A percentile compares a stretch with the other conserved stretches of the same genome.
phyloP scores from a whole-genome alignment of 1,140 invertebrate species.

The Ips nitidus region DNA sequence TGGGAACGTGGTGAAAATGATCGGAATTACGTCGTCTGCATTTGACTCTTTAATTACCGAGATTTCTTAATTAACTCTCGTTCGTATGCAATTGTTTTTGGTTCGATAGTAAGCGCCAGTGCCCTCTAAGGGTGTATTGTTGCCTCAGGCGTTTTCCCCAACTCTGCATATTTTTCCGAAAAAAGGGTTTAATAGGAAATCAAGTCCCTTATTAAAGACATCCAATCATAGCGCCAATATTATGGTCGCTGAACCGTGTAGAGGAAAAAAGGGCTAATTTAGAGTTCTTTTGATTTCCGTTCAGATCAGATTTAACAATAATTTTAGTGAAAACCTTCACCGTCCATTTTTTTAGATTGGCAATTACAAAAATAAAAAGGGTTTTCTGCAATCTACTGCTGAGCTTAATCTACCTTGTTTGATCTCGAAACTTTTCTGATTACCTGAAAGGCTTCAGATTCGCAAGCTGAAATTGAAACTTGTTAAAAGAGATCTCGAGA shows the following conservation, averaged over 20 bases:
- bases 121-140: constrained; percentile 31
- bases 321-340: neutral
- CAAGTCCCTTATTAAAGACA: constrained; percentile 16
- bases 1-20: neutral
- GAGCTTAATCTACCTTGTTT: constrained; percentile 43
- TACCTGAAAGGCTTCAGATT: constrained; percentile 46
- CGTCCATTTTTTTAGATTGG: neutral
- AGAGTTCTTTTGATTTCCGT: neutral
- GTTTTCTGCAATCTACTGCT: constrained; percentile 35
- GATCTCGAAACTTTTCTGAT: constrained; percentile 41
- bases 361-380: constrained; percentile 7
- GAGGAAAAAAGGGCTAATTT: neutral
- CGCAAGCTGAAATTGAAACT: constrained; percentile 44
- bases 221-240: constrained; percentile 6
- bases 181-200: constrained; percentile 21
- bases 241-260: constrained; percentile 1
- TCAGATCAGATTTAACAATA: neutral
- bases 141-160: constrained; percentile 21
- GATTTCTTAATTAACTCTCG: constrained; percentile 37
- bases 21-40: constrained; percentile 18
- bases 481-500: constrained; percentile 38
- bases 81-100: constrained; percentile 29
- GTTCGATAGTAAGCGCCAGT: constrained; percentile 1
- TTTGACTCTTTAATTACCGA: constrained; percentile 38
- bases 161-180: constrained; percentile 14